Evolutionary conservation across 2,888 invertebrate species (phyloP), one percentile per base, ranked within the genome.

Genomic region (Eulithis prunata): DNA sequence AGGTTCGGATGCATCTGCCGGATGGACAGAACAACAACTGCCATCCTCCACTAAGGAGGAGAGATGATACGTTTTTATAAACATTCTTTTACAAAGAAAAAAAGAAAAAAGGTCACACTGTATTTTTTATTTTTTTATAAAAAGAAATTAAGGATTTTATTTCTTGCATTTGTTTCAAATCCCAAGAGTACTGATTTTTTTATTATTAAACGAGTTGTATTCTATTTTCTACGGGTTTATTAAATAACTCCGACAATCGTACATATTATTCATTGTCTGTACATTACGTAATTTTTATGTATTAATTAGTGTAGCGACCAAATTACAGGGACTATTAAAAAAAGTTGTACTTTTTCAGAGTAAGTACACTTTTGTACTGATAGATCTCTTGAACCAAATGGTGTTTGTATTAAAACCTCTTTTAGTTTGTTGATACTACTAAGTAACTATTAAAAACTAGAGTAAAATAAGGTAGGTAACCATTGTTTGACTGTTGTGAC

Each of bases 261-360:
- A 45, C n/a, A 12, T 8, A 7, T 49, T 38, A 55, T 47, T 55
- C 3, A 13, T 43, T 52, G 13, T 59, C 12, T 60, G 45, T 52
- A 59, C 52, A 51, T 43, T 43, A 59, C 36, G 21, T 49, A 49
- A 21, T 14, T 21, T 47, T 13, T 49, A 21, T 49, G 49, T 21
- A 21, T 21, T 49, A 49, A 11, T 63, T 52, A 55, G 51, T 54
- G 49, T 43, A 36, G 56, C 62, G 46, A 66, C 46, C 62, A 66
- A 57, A 86, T 80, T 90, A 90, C 90, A 90, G 90, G 89, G 89
- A 89, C 80, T 87, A 84, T 82, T 84, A 83, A 86, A 81, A 84
- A 75, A 77, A 71, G 65, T 75, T 71, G 78, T 81, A 82, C 78
- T 77, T 84, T 81, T 83, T 77, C 78, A 71, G 57, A 58, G 52